Conservation (phyloP, 1,140 invertebrate species). For the Apolygus lucorum region DNA sequence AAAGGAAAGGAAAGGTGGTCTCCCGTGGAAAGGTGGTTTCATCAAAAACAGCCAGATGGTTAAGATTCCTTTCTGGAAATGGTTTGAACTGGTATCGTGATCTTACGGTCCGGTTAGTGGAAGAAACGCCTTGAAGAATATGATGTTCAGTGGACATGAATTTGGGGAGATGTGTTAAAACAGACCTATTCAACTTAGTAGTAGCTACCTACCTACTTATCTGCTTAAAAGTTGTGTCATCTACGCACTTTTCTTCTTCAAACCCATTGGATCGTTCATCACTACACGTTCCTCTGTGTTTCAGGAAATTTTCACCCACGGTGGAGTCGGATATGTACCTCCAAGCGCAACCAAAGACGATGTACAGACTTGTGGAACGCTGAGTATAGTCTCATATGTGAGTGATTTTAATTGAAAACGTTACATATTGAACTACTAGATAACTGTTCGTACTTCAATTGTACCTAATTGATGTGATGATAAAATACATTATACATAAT, state of each 20-base stretch:
- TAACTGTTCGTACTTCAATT: background rate
- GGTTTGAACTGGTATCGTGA: too few species aligned
- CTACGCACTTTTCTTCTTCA: background rate
- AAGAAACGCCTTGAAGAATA: too few species aligned
- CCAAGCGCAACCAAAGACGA: conserved; percentile 41
- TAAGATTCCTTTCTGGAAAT: too few species aligned
- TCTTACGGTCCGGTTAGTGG: too few species aligned
- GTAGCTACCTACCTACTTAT: background rate
- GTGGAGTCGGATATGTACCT: conserved; percentile 40
- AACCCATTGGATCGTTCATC: too few species aligned
- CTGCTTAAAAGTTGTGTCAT: background rate
- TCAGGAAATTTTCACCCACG: conserved; percentile 43
- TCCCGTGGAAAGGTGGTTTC: too few species aligned
- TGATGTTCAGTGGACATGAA: background rate
- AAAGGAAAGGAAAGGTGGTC: too few species aligned
- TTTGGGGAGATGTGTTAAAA: background rate
- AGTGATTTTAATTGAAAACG: background rate
- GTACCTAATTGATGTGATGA: background rate
- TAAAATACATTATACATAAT: conserved; percentile 19
- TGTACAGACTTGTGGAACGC: conserved; percentile 41
- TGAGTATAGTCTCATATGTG: conserved; percentile 39
- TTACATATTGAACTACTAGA: conserved; percentile 14
- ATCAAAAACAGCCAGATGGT: too few species aligned
- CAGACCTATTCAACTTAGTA: background rate
- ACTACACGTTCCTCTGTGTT: too few species aligned